Evolutionary conservation across 1,140 invertebrate genomes (phyloP).

Genomic region (Drosophila insularis): DNA sequence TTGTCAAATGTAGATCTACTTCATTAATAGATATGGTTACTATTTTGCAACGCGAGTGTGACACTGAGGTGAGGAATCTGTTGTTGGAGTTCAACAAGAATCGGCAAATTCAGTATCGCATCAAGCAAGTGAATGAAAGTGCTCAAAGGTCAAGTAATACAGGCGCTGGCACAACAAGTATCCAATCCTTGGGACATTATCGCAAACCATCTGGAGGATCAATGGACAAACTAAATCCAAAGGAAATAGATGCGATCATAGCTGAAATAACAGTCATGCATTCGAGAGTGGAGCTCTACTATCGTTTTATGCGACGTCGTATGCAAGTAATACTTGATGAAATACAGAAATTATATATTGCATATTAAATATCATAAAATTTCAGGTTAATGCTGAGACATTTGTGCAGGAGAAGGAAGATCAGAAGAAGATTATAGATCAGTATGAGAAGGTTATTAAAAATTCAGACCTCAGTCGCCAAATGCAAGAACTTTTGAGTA

Average conservation of each 20-base stretch:
- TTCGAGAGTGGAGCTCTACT: slow-evolving; percentile 94
- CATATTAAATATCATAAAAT: background rate
- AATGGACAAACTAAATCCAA: slow-evolving; percentile 89
- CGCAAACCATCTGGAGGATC: slow-evolving; percentile 81
- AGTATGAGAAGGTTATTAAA: slow-evolving; percentile 88
- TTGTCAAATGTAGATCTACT: slow-evolving; percentile 84
- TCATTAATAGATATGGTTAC: slow-evolving; percentile 88
- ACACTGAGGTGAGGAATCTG: slow-evolving; percentile 88
- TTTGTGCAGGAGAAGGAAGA: slow-evolving; percentile 83
- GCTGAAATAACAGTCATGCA: slow-evolving; percentile 96
- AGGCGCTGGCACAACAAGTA: slow-evolving; percentile 42
- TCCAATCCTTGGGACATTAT: slow-evolving; percentile 79
- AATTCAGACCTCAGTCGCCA: slow-evolving; percentile 90
- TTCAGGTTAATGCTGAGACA: slow-evolving; percentile 88
- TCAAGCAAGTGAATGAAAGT: slow-evolving; percentile 86
- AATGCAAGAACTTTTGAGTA: slow-evolving; percentile 95
- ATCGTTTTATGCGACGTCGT: slow-evolving; percentile 92
- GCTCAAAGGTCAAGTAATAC: slow-evolving; percentile 78
- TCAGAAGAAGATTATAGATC: slow-evolving; percentile 84
- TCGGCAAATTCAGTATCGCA: slow-evolving; percentile 87
- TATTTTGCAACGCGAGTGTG: slow-evolving; percentile 94
- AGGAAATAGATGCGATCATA: slow-evolving; percentile 93
- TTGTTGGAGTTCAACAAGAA: slow-evolving; percentile 90
- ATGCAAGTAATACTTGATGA: slow-evolving; percentile 84
- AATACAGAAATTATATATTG: background rate